Base-by-base conservation (phyloP, 1,140 invertebrate species). In the Drosophila yakuba region DNA sequence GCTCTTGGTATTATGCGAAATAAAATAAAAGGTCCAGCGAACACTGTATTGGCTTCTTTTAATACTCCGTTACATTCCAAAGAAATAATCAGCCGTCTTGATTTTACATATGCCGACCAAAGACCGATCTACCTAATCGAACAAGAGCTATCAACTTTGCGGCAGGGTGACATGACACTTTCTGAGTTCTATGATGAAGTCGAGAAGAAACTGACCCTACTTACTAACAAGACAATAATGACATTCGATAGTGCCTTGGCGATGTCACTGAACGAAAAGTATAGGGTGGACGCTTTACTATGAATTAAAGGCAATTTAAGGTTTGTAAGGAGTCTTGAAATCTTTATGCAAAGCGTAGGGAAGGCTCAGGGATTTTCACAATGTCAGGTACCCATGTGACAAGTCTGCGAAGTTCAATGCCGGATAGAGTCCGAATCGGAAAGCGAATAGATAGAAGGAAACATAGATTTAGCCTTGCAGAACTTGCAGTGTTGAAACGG, bases 201-300 rank as follows among this genome's bases (percentile, higher is more conserved):
- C 54, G 43, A 77, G n/a, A 77, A 73, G 48, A 74, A 85, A 45
- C 41, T 76, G 2, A 71, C 56, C 50, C 38, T 79, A 8, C 38
- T 78, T 36, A 84, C 67, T 7, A 82, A 82, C 43, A 79, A 82
- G 54, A 59, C 61, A 4, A 35, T 74, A 32, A 54, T 61, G 41
- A 45, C 50, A 8, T 54, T 38, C 3, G 41, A 61, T 6, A 36
- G n/a, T 36, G 32, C 2, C 20, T 20, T 20, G 20, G 20, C 20
- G 20, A 20, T 20, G 20, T 20, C 20, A 20, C 20, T 20, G 20
- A 20, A 20, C 20, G 20, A 20, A 20, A 20, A 20, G 20, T 20
- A 20, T 20, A 20, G 17, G 17, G 17, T 17, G 17, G 41, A 61
- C 32, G 57, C 41, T 1, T 17, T 66, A 12, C 25, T n/a, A n/a